These are phyloP conservation scores for Paedocypris sp. DNA, from an alignment of 2,113 vertebrate species.

Conservation along the genomic window DNA sequence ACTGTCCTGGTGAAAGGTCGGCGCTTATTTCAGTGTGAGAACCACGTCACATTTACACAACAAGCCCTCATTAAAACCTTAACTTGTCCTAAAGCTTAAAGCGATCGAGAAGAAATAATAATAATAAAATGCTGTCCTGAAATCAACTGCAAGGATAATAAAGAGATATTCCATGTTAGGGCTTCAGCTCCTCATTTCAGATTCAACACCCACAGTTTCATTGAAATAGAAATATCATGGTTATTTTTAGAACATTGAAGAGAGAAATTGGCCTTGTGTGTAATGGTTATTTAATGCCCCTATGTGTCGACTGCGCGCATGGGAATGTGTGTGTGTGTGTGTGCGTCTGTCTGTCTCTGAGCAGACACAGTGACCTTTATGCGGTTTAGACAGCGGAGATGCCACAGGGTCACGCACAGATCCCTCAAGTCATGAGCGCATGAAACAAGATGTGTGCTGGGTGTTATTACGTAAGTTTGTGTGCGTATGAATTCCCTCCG, in stretches of 20 bases:
- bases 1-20: no score
- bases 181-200: not conserved
- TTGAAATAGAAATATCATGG: not conserved
- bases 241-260: not conserved
- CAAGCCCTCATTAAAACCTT: no score
- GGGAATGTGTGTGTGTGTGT: not conserved
- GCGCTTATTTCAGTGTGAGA: no score
- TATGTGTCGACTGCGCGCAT: no score
- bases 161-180: not conserved
- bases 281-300: not conserved
- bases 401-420: slow-evolving; percentile 10
- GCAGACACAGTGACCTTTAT: slow-evolving; percentile 28
- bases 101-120: no score
- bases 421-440: slow-evolving; percentile 7
- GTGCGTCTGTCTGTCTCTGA: not conserved
- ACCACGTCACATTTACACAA: no score
- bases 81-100: no score
- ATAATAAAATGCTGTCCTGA: no score
- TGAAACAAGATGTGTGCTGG: slow-evolving; percentile 14
- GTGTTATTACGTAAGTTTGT: not conserved
- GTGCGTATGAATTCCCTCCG: not conserved
- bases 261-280: not conserved
- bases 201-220: not conserved
- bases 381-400: not conserved
- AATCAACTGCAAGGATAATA: no score